Evolutionary conservation across 1,140 invertebrate genomes (phyloP), one percentile per base, ranked within the genome.

Genomic region (Aradophagus sp.): DNA sequence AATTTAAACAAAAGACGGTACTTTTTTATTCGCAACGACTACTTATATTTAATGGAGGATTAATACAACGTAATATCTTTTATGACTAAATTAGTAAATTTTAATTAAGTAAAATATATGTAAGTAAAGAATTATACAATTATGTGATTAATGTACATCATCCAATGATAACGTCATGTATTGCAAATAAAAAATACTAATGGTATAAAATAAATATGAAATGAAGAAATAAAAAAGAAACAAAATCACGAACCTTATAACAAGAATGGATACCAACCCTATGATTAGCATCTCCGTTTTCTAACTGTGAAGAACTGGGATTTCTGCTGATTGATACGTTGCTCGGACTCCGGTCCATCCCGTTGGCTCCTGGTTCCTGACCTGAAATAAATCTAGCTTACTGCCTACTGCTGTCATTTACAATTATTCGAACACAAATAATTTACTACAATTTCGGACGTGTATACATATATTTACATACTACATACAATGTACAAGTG

Each of bases 271-370:
- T 39, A 80, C 74, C 20, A 65, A 85, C 84, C 77, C 72, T 84
- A 53, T 92, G 91, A 77, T 88, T 90, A 50, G 89, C 86, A 72
- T 93, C 91, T 12, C 90, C 90, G 70, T 92, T 93, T 11, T 86
- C 83, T 17, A 93, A 82, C 65, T 91, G 90, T 8, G 87, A 88
- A 13, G 90, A 88, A 80, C 93, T 95, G 35, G 92, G 90, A 80
- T 94, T 94, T 61, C 92, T 87, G 63, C 87, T 88, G 85, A 96
- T 94, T 5, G 93, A 95, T 44, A 90, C 86, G 73, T 86, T 92
- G 79, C 93, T 94, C 2, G 92, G 91, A 83, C 93, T 95, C 80
- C 92, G 90, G 32, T 92, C 88, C 87, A 95, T 91, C n/a, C 88
- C 87, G 41, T 77, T 82, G 34, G 63, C 72, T 20, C 73, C 77